Evolutionary conservation across 2,113 vertebrate species (phyloP).

Genomic region (Oostethus manadensis): DNA sequence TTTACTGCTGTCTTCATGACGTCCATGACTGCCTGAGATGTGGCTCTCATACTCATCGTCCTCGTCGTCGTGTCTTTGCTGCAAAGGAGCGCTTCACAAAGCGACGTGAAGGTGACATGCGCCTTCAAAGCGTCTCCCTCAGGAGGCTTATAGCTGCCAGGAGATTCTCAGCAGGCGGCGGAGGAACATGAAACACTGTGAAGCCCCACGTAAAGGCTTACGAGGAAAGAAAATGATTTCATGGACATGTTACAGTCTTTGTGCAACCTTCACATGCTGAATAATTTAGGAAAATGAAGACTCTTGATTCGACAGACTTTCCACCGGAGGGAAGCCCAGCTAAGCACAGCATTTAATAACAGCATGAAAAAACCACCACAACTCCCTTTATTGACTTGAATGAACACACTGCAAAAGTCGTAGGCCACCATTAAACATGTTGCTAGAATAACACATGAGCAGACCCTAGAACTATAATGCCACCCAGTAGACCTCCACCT

Average conservation of each 20-base stretch:
- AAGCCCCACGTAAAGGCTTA: not conserved
- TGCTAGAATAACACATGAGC: too few relatives aligned
- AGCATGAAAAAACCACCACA: too few relatives aligned
- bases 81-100: not conserved
- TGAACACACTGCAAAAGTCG: too few relatives aligned
- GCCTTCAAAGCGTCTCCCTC: conserved; percentile 5
- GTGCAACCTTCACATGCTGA: not conserved
- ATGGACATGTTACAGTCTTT: not conserved
- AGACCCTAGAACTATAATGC: too few relatives aligned
- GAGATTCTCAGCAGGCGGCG: not conserved
- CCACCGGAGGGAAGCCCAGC: too few relatives aligned
- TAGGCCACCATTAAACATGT: too few relatives aligned
- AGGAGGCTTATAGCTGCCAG: not conserved
- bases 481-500: too few relatives aligned
- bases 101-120: not conserved
- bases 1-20: conserved; percentile 16
- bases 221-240: not conserved
- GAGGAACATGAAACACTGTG: not conserved
- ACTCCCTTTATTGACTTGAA: too few relatives aligned
- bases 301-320: not conserved
- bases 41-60: not conserved
- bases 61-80: not conserved
- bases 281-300: not conserved
- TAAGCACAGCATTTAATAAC: too few relatives aligned
- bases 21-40: not conserved